phyloP scores from a whole-genome alignment of 2,888 invertebrate genomes.

The Cantharis rufa region DNA sequence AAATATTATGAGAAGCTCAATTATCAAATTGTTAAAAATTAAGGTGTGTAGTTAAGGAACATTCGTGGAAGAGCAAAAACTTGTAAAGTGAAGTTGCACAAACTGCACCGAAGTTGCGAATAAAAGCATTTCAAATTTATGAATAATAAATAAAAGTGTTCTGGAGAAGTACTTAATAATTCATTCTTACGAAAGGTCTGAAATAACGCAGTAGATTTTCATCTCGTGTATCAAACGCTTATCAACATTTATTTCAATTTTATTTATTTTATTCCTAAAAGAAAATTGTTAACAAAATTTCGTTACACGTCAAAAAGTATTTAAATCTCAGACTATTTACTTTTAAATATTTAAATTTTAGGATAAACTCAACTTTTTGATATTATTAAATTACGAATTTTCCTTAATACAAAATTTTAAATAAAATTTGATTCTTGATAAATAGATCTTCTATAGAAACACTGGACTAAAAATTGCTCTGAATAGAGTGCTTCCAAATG shows the following conservation, averaged over 20 bases:
- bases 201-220: slow-evolving; percentile 28
- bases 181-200: slow-evolving; percentile 32
- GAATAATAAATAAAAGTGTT: slow-evolving; percentile 32
- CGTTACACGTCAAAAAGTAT: neutral
- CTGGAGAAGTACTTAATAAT: slow-evolving; percentile 30
- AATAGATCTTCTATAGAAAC: neutral
- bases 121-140: slow-evolving; percentile 23
- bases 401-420: neutral
- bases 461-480: no score
- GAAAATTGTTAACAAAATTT: neutral
- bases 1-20: neutral
- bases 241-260: slow-evolving; percentile 21
- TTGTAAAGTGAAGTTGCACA: slow-evolving; percentile 14
- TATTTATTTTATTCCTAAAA: slow-evolving; percentile 12
- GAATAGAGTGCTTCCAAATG: no score
- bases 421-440: neutral
- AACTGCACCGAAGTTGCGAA: slow-evolving; percentile 24
- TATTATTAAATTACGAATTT: neutral
- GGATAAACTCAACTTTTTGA: neutral
- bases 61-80: neutral
- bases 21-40: neutral
- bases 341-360: neutral
- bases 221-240: slow-evolving; percentile 28
- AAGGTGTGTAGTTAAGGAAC: neutral
- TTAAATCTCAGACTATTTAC: neutral